These are phyloP conservation scores for Apogon talboti DNA, from an alignment of 2,797 vertebrate species.

Conservation along the genomic window DNA sequence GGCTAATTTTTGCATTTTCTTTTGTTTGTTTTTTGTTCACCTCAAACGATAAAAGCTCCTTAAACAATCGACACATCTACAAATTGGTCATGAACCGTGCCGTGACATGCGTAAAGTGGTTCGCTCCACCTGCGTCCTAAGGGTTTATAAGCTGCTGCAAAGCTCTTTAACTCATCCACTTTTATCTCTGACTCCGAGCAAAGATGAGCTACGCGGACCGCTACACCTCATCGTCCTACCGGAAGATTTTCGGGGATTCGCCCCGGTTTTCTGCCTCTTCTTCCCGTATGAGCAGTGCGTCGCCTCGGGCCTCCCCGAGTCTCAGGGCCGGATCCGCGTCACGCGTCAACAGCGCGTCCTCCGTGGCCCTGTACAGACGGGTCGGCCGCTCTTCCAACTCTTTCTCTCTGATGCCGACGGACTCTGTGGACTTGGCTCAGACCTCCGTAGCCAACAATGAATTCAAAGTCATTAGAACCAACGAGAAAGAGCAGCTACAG, in stretches of 20 bases:
- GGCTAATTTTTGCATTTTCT: no score
- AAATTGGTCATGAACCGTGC: background rate
- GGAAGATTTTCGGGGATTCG: constrained; percentile 86
- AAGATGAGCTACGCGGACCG: constrained; percentile 87
- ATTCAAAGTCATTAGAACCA: constrained; percentile 88
- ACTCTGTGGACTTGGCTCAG: constrained; percentile 85
- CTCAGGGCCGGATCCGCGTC: constrained; percentile 74
- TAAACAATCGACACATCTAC: background rate
- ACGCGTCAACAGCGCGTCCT: constrained; percentile 69
- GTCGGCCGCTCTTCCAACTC: constrained; percentile 63
- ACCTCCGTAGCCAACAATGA: constrained; percentile 87
- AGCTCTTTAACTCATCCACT: constrained; percentile 54
- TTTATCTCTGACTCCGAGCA: constrained; percentile 30
- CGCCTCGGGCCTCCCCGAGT: constrained; percentile 61
- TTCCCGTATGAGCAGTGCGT: constrained; percentile 69
- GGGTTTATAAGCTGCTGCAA: constrained; percentile 65
- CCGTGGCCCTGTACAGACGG: constrained; percentile 66
- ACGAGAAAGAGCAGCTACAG: constrained; percentile 95
- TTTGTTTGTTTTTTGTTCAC: background rate
- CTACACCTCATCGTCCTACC: constrained; percentile 87
- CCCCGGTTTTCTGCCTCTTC: constrained; percentile 74
- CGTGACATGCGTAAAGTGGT: constrained; percentile 51
- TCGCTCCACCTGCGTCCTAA: constrained; percentile 50
- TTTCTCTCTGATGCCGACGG: constrained; percentile 68
- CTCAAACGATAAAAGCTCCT: background rate